Evolutionary conservation across 2,888 invertebrate genomes (phyloP), one percentile per base, ranked within the genome.

Genomic region (Nebria brevicollis): DNA sequence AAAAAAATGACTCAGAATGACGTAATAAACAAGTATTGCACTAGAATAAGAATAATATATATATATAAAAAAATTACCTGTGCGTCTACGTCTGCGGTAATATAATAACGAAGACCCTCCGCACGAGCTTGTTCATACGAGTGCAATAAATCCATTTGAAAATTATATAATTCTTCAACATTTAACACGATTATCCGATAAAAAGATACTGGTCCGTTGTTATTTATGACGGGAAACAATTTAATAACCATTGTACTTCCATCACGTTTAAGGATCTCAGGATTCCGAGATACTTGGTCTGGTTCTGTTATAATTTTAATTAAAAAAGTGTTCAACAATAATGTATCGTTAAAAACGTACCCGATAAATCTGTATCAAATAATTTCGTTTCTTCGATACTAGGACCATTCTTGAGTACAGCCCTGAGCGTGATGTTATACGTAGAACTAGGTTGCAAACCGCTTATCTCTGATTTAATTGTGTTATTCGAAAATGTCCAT

Each of bases 51-150:
- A 34, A 34, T 34, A 8, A 13, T 11, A 54, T 54, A 54, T 54
- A 15, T 26, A 25, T 72, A 20, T 13, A 54, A n/a, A 20, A 42
- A 73, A 68, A 41, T 75, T 89, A 90, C 92, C 84, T 93, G 91
- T 26, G 94, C 93, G 78, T 93, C 91, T 82, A 97, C 89, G 88
- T 96, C 95, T 0, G 95, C 97, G 6, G 96, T 92, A 43, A 97
- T 94, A 86, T 97, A 97, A 87, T 95, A 97, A 2, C 94, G 93
- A 4, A 94, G 87, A 0, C 94, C 94, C 82, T 94, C 92, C 68
- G 92, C 91, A 77, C 90, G 89, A 0, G 97, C 94, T 85, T 92
- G 91, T 81, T 93, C 89, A 88, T 93, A 94, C 86, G 93, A 92
- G n/a, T 91, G 92, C 15, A 94, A 90, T 77, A 90, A 91, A 64